Evolutionary conservation across 2,797 vertebrate genomes (phyloP), one percentile per base, ranked within the genome.

Genomic region (Rhinichthys osculus): DNA sequence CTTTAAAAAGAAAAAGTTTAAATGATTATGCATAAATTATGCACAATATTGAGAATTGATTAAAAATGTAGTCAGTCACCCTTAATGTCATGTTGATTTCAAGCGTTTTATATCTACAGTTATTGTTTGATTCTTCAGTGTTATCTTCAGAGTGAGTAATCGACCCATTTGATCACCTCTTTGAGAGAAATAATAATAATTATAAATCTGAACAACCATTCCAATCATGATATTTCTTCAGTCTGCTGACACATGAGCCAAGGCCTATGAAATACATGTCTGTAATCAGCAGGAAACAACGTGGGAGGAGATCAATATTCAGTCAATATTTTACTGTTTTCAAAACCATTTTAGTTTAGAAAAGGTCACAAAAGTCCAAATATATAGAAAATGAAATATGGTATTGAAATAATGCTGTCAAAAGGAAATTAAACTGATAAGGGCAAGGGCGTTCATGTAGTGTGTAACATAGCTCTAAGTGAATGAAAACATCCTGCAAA

Each of bases 131-230:
- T 47, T 80, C 2, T 80, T 42, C 1, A 8, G 30, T 33, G 16
- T 6, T 8, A 30, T 33, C 17, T 16, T 66, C 6, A 21, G 17
- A 33, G 40, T 21, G 59, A 30, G 59, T 21, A 42, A 79, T 27
- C 1, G 1, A 17, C 9, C 44, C n/a, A 30, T 62, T 79, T 62
- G 7, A 66, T 66, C 1, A 81, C 10, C 64, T 52, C 7, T 52
- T 54, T 70, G 23, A 73, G 40, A 66, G 33, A 66, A 78, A 70
- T 73, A 86, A 88, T 62, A 73, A 72, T 79, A 85, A 67, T 59
- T 62, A 83, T 57, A 44, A 80, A 66, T 67, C 9, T 50, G 64
- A 80, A 47, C 52, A 50, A 78, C 52, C 9, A 44, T 70, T 21
- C 27, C 5, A 70, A 42, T 80, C 10, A 21, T 52, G 76, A 27